Conservation (phyloP, 2,797 vertebrate species). For the Tokudaia tokunoshimensis region DNA sequence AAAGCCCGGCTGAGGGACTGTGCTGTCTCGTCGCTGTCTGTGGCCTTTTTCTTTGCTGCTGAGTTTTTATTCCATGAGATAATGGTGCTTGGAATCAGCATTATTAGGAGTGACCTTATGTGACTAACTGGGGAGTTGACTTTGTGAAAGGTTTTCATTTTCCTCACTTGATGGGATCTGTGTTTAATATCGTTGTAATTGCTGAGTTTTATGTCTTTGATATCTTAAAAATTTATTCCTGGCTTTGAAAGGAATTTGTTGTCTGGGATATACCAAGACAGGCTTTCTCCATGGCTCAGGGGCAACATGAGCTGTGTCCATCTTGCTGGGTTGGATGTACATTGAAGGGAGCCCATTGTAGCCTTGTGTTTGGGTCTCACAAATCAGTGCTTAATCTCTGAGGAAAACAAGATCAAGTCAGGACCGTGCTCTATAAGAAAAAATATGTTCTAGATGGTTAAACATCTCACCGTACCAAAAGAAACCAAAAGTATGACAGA, state of each 20-base stretch:
- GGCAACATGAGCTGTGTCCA: too few relatives aligned
- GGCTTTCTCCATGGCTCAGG: fast-evolving
- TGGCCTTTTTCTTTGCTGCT: background rate
- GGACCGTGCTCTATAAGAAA: background rate
- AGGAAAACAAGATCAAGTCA: background rate
- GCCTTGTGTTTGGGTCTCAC: background rate
- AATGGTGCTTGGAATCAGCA: background rate
- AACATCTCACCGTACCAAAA: background rate
- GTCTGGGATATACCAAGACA: background rate
- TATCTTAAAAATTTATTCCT: constrained; percentile 27
- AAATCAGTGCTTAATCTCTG: background rate
- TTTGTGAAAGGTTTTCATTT: constrained; percentile 47
- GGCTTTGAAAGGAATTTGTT: background rate
- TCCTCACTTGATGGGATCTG: background rate
- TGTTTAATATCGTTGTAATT: background rate
- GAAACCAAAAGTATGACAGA: background rate
- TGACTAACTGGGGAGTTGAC: constrained; percentile 20
- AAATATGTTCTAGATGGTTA: background rate
- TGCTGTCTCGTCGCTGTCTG: fast-evolving
- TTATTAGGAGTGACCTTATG: constrained; percentile 37
- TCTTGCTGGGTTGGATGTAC: background rate
- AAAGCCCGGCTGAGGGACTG: background rate
- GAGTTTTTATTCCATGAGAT: background rate
- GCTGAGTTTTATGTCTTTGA: background rate
- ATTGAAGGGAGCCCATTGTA: background rate